Conservation (phyloP, 2,113 vertebrate genomes). For the Anoplopoma fimbria region DNA sequence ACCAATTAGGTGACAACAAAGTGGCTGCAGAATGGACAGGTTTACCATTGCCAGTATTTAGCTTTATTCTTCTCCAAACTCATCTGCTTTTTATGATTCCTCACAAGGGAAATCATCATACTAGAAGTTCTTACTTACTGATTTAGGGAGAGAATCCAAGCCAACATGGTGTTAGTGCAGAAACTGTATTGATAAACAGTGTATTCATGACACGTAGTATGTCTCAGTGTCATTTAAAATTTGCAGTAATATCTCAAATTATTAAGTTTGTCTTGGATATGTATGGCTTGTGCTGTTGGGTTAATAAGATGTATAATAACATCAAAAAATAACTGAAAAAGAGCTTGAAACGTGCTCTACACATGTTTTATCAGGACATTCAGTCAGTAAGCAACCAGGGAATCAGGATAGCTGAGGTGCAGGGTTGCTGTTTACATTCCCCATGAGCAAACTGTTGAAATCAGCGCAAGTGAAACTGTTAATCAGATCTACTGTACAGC, state of each 20-base stretch:
- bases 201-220: no score
- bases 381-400: not conserved
- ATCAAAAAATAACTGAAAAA: not conserved
- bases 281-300: no score
- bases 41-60: constrained; percentile 18
- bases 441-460: not conserved
- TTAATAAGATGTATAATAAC: not conserved
- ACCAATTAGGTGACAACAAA: constrained; percentile 45
- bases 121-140: not conserved
- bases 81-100: not conserved
- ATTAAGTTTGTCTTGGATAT: no score
- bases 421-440: constrained; percentile 42
- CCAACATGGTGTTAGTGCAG: not conserved
- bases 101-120: not conserved
- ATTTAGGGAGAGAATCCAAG: not conserved
- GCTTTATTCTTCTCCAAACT: constrained; percentile 2
- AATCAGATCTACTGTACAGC: constrained; percentile 14
- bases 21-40: constrained; percentile 17
- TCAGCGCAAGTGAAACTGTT: not conserved
- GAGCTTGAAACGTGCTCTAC: not conserved
- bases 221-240: no score
- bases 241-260: no score
- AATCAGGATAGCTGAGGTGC: constrained; percentile 1
- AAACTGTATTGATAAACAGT: not conserved
- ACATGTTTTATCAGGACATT: not conserved